Percentiles rank a stretch among this genome's conserved stretches.
These are phyloP conservation scores for Sarcoramphus papa DNA, from an alignment of 2,797 vertebrate genomes.

Conservation along the genomic window DNA sequence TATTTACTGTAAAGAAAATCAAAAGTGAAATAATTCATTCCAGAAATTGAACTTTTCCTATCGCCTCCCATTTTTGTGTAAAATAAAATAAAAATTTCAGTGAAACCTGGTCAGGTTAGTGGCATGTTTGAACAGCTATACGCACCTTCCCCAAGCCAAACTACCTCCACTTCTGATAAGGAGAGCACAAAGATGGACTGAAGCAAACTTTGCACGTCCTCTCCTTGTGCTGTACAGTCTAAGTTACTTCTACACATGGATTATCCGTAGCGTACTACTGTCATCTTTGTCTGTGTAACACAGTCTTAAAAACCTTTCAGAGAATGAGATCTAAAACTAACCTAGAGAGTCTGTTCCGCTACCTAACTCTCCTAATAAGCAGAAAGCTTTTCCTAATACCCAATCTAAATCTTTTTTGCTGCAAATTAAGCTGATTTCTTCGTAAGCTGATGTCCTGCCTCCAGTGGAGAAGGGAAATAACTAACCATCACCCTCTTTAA, in stretches of 20 bases:
- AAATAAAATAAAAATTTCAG: background rate
- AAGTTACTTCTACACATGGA: background rate
- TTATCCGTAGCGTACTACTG: background rate
- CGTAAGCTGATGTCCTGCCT: background rate
- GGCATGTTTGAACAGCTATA: background rate
- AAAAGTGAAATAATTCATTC: background rate
- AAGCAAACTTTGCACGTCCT: background rate
- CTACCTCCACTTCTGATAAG: background rate
- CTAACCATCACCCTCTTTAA: background rate
- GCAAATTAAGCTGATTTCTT: conserved; percentile 20
- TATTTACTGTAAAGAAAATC: background rate
- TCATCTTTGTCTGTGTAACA: background rate
- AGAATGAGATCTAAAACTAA: background rate
- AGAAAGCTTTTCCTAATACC: background rate
- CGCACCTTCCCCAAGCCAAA: background rate
- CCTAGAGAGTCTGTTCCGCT: background rate
- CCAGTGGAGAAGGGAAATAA: background rate
- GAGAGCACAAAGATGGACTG: background rate
- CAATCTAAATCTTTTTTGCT: background rate
- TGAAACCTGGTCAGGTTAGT: background rate
- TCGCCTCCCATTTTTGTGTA: background rate
- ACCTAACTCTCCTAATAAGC: background rate
- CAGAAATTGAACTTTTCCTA: background rate
- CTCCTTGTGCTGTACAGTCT: background rate
- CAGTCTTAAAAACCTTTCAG: background rate